A percentile compares a stretch with the other conserved stretches of the same genome.
These are phyloP conservation scores for Zosterops lateralis DNA, from an alignment of 2,113 vertebrate genomes.

Conservation along the genomic window DNA sequence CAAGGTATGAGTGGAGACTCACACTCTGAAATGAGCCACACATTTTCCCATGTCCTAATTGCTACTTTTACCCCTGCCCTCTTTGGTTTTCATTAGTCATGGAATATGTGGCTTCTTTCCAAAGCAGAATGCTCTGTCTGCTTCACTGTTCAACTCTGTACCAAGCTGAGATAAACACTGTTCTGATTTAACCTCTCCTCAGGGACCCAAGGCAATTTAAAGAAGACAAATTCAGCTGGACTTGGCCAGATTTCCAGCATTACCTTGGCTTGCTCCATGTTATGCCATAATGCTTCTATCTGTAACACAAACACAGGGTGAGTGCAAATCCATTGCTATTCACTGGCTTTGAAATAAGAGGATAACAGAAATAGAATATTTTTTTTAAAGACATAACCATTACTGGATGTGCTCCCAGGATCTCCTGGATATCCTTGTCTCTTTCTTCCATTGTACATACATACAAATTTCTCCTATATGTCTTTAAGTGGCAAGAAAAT, in stretches of 20 bases:
- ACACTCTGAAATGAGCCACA: neutral
- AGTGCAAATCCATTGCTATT: neutral
- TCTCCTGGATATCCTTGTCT: neutral
- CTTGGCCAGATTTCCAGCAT: neutral
- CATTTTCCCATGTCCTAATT: neutral
- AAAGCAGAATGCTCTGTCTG: neutral
- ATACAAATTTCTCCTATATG: neutral
- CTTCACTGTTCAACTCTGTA: neutral
- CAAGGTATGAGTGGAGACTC: neutral
- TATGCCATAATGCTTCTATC: neutral
- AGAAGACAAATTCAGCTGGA: neutral
- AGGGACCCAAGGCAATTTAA: neutral
- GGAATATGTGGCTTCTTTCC: neutral
- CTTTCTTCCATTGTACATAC: neutral
- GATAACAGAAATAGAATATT: neutral
- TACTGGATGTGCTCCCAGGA: neutral
- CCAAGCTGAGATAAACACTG: neutral
- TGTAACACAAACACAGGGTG: neutral
- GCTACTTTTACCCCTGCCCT: neutral
- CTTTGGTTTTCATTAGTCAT: neutral
- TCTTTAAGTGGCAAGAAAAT: neutral
- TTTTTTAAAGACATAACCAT: neutral
- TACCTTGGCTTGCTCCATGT: neutral
- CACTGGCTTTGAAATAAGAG: neutral
- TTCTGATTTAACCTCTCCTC: neutral